These are phyloP conservation scores for Pinctada fucata DNA, from an alignment of 2,888 invertebrate genomes.

Conservation along the genomic window DNA sequence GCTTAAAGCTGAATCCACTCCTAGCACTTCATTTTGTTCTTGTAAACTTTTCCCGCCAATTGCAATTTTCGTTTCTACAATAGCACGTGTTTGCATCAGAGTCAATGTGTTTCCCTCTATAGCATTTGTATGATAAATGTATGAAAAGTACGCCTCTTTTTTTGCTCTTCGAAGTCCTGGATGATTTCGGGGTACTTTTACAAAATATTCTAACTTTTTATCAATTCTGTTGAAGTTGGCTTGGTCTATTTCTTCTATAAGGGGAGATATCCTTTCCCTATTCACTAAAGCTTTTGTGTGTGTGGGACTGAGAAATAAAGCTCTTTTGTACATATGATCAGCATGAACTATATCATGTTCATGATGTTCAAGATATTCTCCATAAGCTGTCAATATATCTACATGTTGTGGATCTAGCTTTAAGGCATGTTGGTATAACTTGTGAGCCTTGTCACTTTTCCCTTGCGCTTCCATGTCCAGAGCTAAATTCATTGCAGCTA, in stretches of 20 bases:
- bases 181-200: slow-evolving; percentile 88
- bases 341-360: slow-evolving; percentile 91
- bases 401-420: slow-evolving; percentile 94
- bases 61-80: slow-evolving; percentile 90
- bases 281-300: slow-evolving; percentile 82
- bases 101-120: slow-evolving; percentile 99
- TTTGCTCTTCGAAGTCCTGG: slow-evolving; percentile 90
- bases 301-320: slow-evolving; percentile 89
- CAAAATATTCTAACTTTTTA: slow-evolving; percentile 88
- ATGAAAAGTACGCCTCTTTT: slow-evolving; percentile 94
- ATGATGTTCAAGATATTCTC: slow-evolving; percentile 92
- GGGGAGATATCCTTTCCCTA: slow-evolving; percentile 88
- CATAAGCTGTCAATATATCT: slow-evolving; percentile 93
- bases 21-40: slow-evolving; percentile 97
- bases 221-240: slow-evolving; percentile 87
- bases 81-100: slow-evolving; percentile 91
- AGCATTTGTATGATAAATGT: slow-evolving; percentile 97
- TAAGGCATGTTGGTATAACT: slow-evolving; percentile 86
- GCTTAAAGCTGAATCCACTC: slow-evolving; percentile 94
- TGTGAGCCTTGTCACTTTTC: slow-evolving; percentile 88
- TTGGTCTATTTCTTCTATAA: slow-evolving; percentile 91
- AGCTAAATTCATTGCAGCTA: slow-evolving; percentile 90
- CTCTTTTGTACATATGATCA: slow-evolving; percentile 90
- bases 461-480: slow-evolving; percentile 89
- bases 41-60: slow-evolving; percentile 93